These are phyloP conservation scores for Sicus ferrugineus DNA, from an alignment of 2,888 invertebrate species.

Conservation along the genomic window DNA sequence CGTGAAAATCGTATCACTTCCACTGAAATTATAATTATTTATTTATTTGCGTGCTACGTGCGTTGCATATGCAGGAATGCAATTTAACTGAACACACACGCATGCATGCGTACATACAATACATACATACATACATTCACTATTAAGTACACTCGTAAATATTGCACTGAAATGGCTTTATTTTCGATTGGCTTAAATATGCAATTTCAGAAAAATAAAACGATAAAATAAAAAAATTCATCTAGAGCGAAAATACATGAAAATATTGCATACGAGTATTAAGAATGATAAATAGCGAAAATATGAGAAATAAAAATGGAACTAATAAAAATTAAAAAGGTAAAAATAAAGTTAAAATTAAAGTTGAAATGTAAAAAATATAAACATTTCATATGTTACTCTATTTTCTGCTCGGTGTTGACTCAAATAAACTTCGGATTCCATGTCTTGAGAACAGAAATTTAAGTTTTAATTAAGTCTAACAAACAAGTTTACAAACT, in stretches of 20 bases:
- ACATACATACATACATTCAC: background rate
- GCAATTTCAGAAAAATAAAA: background rate
- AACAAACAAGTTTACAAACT: no score
- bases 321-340: no score
- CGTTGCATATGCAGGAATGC: background rate
- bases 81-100: background rate
- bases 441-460: no score
- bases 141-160: background rate
- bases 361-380: no score
- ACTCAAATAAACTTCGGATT: no score
- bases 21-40: slow-evolving; percentile 19
- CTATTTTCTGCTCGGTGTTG: no score
- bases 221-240: background rate
- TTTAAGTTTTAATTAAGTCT: no score
- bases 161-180: background rate
- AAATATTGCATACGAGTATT: background rate
- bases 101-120: slow-evolving; percentile 6
- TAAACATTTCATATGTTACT: no score
- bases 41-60: background rate
- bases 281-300: background rate
- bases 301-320: no score
- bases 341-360: no score
- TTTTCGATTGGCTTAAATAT: no score
- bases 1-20: slow-evolving; percentile 16
- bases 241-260: background rate